Base-by-base conservation (phyloP, 1,140 invertebrate genomes). In the Papilio xuthus region DNA sequence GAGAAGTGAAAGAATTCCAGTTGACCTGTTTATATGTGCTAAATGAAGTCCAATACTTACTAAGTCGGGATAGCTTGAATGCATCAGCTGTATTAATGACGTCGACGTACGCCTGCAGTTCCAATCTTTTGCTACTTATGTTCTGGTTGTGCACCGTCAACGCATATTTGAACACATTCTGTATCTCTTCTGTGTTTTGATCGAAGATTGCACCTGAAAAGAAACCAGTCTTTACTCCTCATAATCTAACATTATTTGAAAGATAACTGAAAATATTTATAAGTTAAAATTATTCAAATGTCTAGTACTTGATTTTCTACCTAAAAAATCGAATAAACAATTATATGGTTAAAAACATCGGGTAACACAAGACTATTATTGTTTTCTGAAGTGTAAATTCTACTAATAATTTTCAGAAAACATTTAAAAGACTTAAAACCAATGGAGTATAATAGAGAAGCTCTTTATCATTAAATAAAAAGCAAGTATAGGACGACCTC, bases 81-180 rank as follows among this genome's bases (percentile, higher is more conserved):
- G 97, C 97, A 91, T 98, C 97, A 41, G 97, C 97, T 15, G 97
- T 98, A 90, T 98, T 98, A 88, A 98, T 98, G 84, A 98, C 96
- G 91, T 98, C 97, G 23, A 98, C 97, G 86, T 96, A 98, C 13
- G 97, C 97, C 88, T 97, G 97, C 37, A 98, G 94, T 90, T 98
- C 97, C 83, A 98, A 97, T 3, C 96, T 93, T 53, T 96, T 95
- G 75, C 95, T 95, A n/a, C 96, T 97, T 42, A 96, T 95, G 86
- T 97, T 98, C 82, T 97, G 95, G 87, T 98, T 98, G 89, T 98
- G 97, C 79, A 96, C 96, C 37, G 96, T 94, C 95, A 98, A 96
- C 9, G 97, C 97, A 88, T 97, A 97, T 86, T 97, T 97, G 94
- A 98, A 98, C 18, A 97, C 98, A 80, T 97, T 96, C 89, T 98